Percentiles rank a stretch among this genome's conserved stretches.
Conservation (phyloP, 2,888 invertebrate genomes). For the Chesias legatella region DNA sequence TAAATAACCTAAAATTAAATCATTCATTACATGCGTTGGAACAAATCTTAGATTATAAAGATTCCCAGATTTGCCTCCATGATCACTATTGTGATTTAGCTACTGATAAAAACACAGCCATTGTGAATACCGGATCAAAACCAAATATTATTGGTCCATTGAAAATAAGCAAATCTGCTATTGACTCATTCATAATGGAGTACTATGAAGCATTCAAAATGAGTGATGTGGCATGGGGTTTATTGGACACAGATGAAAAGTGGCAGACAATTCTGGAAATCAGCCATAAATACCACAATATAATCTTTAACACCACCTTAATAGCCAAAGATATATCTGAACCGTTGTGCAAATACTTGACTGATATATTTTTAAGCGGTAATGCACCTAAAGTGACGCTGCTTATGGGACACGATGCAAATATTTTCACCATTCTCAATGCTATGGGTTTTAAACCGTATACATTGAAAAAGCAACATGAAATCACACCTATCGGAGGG, state of each 20-base stretch:
- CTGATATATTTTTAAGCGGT: constrained; percentile 40
- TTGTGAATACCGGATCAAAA: constrained; percentile 44
- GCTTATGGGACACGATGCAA: constrained; percentile 69
- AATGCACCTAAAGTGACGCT: constrained; percentile 44
- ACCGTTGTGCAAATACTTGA: constrained; percentile 52
- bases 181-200: constrained; percentile 67
- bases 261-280: constrained; percentile 52
- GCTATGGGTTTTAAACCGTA: constrained; percentile 50
- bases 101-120: constrained; percentile 43
- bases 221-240: constrained; percentile 63
- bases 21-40: constrained; percentile 45
- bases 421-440: constrained; percentile 56
- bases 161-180: constrained; percentile 58
- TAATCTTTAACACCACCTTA: constrained; percentile 56
- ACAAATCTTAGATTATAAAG: constrained; percentile 51
- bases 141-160: constrained; percentile 58
- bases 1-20: constrained; percentile 47
- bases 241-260: constrained; percentile 32
- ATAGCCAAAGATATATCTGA: constrained; percentile 58
- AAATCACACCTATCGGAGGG: constrained; percentile 56
- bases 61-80: constrained; percentile 49
- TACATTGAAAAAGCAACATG: constrained; percentile 45
- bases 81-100: constrained; percentile 52
- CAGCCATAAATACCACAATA: constrained; percentile 54
- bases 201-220: constrained; percentile 59